Percentiles rank a stretch among this genome's conserved stretches.
phyloP scores from a whole-genome alignment of 2,797 vertebrate genomes.

The Huso huso region DNA sequence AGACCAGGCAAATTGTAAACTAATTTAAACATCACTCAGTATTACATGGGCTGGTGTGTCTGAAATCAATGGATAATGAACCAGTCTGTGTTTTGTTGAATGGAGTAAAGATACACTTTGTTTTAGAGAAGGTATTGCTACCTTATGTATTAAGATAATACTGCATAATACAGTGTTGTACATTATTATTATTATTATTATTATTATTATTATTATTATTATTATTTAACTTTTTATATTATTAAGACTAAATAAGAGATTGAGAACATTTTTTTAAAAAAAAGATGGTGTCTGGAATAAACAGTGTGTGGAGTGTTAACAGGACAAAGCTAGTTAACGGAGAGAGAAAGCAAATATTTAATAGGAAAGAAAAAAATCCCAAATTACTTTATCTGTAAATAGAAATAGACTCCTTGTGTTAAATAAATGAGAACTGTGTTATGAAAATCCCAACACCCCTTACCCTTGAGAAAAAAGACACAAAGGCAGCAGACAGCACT shows the following conservation, averaged over 20 bases:
- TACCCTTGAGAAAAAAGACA: conserved; percentile 58
- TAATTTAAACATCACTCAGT: conserved; percentile 99
- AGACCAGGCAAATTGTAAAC: conserved; percentile 99
- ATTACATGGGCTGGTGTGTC: conserved; percentile 89
- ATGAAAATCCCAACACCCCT: conserved; percentile 69
- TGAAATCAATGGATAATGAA: conserved; percentile 90
- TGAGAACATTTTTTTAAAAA: no score
- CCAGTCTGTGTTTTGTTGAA: conserved; percentile 52
- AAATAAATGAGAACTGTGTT: conserved; percentile 81
- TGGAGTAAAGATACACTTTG: conserved; percentile 40
- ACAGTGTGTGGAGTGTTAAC: no score
- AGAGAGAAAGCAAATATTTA: conserved; percentile 13
- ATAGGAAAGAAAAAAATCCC: conserved; percentile 46
- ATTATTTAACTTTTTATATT: no score
- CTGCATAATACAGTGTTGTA: no score
- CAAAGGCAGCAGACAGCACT: conserved; percentile 80
- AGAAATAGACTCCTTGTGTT: conserved; percentile 69
- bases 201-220: no score
- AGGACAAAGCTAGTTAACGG: no score
- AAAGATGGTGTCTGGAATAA: no score
- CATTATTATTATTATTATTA: no score
- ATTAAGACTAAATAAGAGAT: no score
- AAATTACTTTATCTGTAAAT: conserved; percentile 68
- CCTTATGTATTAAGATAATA: no score
- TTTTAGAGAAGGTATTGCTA: background rate